Percentiles rank a stretch among this genome's conserved stretches.
phyloP scores from a whole-genome alignment of 2,797 vertebrate genomes.

The Euphonia xanthogaster region DNA sequence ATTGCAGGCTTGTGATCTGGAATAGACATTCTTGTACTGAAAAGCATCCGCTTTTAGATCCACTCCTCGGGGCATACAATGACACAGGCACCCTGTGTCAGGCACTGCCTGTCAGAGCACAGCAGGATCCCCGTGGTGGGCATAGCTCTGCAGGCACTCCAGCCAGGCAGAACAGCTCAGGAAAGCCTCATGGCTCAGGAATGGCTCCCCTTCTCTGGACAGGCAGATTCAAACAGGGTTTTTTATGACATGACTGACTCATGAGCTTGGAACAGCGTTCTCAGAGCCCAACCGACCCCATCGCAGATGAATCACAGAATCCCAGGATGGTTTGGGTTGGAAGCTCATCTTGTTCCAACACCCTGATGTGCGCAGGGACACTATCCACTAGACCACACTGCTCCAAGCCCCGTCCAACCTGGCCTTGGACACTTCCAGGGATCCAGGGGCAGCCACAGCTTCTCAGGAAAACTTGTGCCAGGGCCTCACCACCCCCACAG shows the following conservation, averaged over 20 bases:
- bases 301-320: not conserved
- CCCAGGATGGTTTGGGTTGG: not conserved
- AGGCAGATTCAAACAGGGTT: not conserved
- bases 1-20: not conserved
- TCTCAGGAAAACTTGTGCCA: not conserved
- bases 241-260: not conserved
- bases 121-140: rapidly evolving
- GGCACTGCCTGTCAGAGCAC: not conserved
- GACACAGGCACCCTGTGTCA: not conserved
- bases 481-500: too few species aligned
- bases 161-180: not conserved
- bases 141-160: rapidly evolving
- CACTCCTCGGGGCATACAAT: rapidly evolving
- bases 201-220: not conserved
- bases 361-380: not conserved
- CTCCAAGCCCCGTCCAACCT: rapidly evolving
- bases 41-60: not conserved
- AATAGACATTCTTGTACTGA: conserved; percentile 8
- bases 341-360: not conserved
- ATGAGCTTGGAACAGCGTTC: not conserved
- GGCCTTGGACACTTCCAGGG: not conserved
- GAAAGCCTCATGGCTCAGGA: not conserved
- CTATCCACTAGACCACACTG: rapidly evolving
- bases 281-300: rapidly evolving
- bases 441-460: not conserved